phyloP scores from a whole-genome alignment of 2,797 vertebrate species.

The Anabas testudineus region DNA sequence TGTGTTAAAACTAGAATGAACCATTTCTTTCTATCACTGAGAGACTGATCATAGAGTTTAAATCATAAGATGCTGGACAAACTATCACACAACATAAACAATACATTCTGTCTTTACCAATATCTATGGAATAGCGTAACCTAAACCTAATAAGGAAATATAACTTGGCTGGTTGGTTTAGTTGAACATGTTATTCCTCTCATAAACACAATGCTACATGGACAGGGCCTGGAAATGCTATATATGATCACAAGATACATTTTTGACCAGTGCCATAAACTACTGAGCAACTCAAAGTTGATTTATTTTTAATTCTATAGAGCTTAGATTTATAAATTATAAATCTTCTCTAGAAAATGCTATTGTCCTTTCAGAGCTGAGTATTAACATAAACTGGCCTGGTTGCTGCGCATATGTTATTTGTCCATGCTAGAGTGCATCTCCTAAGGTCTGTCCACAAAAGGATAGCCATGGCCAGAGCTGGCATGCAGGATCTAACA shows the following conservation, averaged over 20 bases:
- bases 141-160: no score
- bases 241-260: not conserved
- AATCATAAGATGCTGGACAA: not conserved
- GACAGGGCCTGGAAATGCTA: not conserved
- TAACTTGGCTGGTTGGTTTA: not conserved
- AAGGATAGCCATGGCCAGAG: conserved; percentile 52
- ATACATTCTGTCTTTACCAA: not conserved
- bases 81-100: not conserved
- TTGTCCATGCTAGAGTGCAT: conserved; percentile 33
- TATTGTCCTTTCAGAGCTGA: conserved; percentile 9
- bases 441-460: conserved; percentile 43
- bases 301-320: no score
- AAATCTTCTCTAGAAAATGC: not conserved
- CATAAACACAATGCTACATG: not conserved
- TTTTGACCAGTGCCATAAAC: not conserved
- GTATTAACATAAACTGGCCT: conserved; percentile 25
- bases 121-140: not conserved
- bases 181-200: not conserved
- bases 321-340: no score
- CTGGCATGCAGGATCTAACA: conserved; percentile 50
- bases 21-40: not conserved
- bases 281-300: not conserved
- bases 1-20: not conserved
- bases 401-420: conserved; percentile 14
- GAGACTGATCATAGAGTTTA: no score